phyloP scores from a whole-genome alignment of 1,140 invertebrate species.

The Heliconius hewitsoni region DNA sequence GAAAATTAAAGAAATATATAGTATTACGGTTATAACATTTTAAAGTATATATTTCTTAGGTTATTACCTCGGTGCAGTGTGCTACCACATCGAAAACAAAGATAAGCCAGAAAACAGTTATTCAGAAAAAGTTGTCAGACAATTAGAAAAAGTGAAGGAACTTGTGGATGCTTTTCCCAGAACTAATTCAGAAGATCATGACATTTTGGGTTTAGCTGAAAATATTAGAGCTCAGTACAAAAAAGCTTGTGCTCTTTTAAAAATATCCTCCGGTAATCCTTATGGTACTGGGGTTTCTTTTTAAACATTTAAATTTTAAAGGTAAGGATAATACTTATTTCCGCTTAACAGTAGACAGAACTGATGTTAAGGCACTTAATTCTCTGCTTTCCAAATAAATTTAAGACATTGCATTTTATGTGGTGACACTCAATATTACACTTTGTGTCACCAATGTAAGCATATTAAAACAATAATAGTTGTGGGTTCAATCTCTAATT shows the following conservation, averaged over 20 bases:
- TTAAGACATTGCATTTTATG: too few relatives aligned
- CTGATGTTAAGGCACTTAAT: background rate
- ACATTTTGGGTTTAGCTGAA: slow-evolving; percentile 84
- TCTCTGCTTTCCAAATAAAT: too few relatives aligned
- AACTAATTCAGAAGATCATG: slow-evolving; percentile 84
- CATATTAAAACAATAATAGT: too few relatives aligned
- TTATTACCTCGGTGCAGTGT: slow-evolving; percentile 81
- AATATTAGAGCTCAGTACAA: slow-evolving; percentile 85
- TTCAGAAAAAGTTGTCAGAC: slow-evolving; percentile 81
- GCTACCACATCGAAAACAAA: slow-evolving; percentile 60
- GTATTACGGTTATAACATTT: too few relatives aligned
- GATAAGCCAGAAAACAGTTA: slow-evolving; percentile 47
- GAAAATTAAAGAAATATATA: background rate
- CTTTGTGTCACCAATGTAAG: too few relatives aligned
- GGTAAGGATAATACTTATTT: slow-evolving; percentile 30
- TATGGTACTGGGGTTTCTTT: slow-evolving; percentile 76
- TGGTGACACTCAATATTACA: too few relatives aligned
- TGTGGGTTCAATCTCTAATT: too few relatives aligned
- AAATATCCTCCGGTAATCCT: slow-evolving; percentile 80
- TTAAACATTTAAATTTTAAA: slow-evolving; percentile 42
- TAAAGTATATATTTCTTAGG: slow-evolving; percentile 55
- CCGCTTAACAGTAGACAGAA: background rate
- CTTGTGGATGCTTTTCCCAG: slow-evolving; percentile 85
- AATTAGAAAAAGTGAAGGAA: slow-evolving; percentile 81
- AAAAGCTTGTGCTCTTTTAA: slow-evolving; percentile 85